Evolutionary conservation across 1,140 invertebrate genomes (phyloP).

Genomic region (Elymnias hypermnestra): DNA sequence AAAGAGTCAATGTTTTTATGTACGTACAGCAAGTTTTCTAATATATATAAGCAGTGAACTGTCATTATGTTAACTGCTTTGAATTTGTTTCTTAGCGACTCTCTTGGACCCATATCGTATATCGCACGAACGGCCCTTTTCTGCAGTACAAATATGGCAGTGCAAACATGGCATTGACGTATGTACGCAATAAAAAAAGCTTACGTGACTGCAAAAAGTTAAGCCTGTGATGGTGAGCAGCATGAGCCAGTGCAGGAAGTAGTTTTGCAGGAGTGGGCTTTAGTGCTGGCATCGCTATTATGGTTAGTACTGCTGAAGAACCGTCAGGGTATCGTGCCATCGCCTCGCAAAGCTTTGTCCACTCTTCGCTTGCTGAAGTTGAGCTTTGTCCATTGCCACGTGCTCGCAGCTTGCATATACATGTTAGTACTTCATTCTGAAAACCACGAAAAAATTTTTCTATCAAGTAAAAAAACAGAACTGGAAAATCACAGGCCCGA

Average conservation of each 20-base stretch:
- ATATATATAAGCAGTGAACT: no score
- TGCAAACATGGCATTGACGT: no score
- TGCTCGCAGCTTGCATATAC: conserved; percentile 24
- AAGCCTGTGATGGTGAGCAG: conserved; percentile 38
- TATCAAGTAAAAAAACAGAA: no score
- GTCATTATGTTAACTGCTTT: no score
- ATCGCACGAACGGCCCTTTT: no score
- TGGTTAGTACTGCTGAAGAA: conserved; percentile 34
- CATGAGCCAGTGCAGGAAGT: conserved; percentile 45
- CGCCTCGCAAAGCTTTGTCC: conserved; percentile 27
- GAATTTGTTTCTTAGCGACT: no score
- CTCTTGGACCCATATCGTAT: no score
- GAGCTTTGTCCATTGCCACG: conserved; percentile 14
- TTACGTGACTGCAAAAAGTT: conserved; percentile 40
- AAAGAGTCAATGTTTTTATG: no score
- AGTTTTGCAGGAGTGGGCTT: conserved; percentile 54
- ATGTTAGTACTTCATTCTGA: conserved; percentile 38
- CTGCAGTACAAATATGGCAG: no score
- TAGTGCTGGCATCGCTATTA: conserved; percentile 39
- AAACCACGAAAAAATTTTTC: neutral
- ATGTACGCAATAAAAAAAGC: neutral
- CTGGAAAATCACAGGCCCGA: no score
- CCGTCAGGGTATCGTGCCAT: conserved; percentile 34
- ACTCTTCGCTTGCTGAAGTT: conserved; percentile 14
- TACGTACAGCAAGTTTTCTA: no score